Evolutionary conservation across 2,797 vertebrate genomes (phyloP).

Genomic region (Rallus crepitans): DNA sequence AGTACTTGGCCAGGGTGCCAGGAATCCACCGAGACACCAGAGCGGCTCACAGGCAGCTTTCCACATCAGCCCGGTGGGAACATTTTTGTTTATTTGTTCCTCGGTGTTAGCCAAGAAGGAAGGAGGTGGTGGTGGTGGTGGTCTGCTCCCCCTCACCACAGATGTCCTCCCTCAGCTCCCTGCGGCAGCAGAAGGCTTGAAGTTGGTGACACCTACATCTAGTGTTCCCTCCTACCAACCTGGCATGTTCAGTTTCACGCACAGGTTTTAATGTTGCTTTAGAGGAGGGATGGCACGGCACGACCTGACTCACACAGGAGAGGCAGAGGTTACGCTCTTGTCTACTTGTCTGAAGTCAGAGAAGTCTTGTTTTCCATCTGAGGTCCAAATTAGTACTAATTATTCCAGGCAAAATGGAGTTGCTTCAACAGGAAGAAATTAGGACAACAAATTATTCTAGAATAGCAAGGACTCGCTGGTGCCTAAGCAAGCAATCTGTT

Average conservation of each 20-base stretch:
- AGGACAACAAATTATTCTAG: slow-evolving; percentile 51
- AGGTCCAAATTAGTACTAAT: slow-evolving; percentile 50
- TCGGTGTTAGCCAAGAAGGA: background rate
- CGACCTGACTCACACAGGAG: background rate
- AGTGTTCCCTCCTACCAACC: background rate
- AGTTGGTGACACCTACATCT: background rate
- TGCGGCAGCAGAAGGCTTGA: background rate
- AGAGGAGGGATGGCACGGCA: background rate
- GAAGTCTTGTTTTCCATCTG: slow-evolving; percentile 14
- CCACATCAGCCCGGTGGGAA: background rate
- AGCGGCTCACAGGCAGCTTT: background rate
- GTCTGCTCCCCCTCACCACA: background rate
- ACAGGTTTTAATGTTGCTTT: background rate
- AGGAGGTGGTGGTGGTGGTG: slow-evolving; percentile 26
- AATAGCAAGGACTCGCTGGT: background rate
- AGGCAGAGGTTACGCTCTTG: background rate
- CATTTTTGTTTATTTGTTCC: slow-evolving; percentile 22
- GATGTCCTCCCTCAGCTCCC: background rate
- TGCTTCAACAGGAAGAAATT: slow-evolving; percentile 56
- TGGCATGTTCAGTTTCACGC: background rate
- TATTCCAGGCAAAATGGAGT: slow-evolving; percentile 31
- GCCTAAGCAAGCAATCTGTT: background rate
- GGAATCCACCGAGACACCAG: background rate
- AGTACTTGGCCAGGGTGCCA: background rate
- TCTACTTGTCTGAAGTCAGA: background rate